Evolutionary conservation across 2,113 vertebrate species (phyloP).

Genomic region (Oreochromis spilurus): DNA sequence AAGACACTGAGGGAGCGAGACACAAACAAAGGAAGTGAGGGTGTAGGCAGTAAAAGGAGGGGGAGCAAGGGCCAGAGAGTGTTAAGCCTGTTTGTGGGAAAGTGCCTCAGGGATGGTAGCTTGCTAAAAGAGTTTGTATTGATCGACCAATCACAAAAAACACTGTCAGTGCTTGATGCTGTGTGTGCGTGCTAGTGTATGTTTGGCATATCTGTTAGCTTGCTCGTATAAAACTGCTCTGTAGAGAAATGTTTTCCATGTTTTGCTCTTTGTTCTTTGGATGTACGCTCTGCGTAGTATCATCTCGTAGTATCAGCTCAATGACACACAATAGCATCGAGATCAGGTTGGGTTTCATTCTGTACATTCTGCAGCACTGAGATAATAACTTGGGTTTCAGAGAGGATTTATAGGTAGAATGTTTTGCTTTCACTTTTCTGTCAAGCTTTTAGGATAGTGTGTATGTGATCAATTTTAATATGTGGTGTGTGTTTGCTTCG

Average conservation of each 20-base stretch:
- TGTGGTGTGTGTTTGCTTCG: neutral
- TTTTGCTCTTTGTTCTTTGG: neutral
- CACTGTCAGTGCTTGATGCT: conserved; percentile 19
- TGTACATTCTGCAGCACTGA: conserved; percentile 21
- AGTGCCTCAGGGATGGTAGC: conserved; percentile 56
- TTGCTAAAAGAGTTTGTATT: conserved; percentile 56
- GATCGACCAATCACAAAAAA: conserved; percentile 53
- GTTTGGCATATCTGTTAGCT: neutral
- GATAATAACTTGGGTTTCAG: neutral
- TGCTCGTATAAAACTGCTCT: neutral
- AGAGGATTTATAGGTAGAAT: neutral
- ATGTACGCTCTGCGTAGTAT: neutral
- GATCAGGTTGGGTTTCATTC: conserved; percentile 15
- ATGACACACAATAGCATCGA: neutral
- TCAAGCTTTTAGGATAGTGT: neutral
- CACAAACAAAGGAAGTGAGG: conserved; percentile 42
- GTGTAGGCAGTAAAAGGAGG: neutral
- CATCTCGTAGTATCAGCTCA: too few species aligned
- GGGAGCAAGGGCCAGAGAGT: conserved; percentile 10
- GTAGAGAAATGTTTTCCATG: neutral
- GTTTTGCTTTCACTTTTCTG: neutral
- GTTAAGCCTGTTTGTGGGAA: conserved; percentile 66
- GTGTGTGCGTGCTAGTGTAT: neutral
- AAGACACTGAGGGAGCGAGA: neutral
- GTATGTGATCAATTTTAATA: neutral